Conservation (phyloP, 2,797 vertebrate species). For the Balearica regulorum region DNA sequence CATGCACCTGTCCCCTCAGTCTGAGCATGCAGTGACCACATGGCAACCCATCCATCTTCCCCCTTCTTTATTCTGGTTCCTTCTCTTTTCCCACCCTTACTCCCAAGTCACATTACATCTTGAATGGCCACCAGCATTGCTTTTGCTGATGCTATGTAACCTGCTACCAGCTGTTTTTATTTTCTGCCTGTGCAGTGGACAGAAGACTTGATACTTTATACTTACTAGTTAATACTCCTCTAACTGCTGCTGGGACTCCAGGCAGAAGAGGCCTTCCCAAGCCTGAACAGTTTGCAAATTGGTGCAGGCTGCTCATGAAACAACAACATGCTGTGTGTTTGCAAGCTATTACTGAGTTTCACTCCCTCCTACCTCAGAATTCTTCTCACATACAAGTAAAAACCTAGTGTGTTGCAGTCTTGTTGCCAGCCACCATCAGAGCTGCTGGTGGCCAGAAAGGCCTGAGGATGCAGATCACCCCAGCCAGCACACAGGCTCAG, state of each 20-base stretch:
- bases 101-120: background rate
- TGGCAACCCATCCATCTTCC: background rate
- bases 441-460: background rate
- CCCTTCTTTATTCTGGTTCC: background rate
- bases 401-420: background rate
- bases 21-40: background rate
- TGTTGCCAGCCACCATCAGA: background rate
- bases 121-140: background rate
- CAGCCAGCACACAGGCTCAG: background rate
- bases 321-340: background rate
- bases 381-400: background rate
- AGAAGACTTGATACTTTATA: background rate
- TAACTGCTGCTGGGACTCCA: background rate
- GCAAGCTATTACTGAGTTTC: background rate
- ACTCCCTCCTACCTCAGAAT: background rate
- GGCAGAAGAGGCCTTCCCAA: background rate
- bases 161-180: background rate
- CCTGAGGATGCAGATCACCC: rapidly evolving
- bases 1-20: rapidly evolving
- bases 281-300: background rate
- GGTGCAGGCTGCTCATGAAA: background rate
- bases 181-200: background rate
- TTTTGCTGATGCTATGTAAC: background rate
- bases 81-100: background rate
- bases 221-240: background rate